Evolutionary conservation across 1,140 invertebrate species (phyloP), one percentile per base, ranked within the genome.

Genomic region (Scaptomyza pallida): DNA sequence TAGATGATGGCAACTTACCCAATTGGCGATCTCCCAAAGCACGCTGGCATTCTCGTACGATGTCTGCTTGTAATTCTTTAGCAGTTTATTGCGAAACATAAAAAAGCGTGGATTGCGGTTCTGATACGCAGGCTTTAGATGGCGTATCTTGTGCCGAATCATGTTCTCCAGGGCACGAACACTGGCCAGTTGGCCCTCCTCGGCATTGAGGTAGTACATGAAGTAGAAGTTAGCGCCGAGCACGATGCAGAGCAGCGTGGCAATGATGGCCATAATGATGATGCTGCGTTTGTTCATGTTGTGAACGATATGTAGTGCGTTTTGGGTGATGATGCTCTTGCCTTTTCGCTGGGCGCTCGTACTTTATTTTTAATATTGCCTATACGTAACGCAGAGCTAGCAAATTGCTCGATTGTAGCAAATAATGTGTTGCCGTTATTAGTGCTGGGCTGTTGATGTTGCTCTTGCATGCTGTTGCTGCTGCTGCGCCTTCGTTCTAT

Each of bases 91-190:
- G 12, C 91, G 83, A 68, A 91, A 82, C 76, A 90, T 89, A 26
- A 91, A 91, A 37, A 91, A 92, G 30, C 90, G 75, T 2, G 91
- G 91, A 79, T 92, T 92, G 5, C 90, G 88, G 74, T 91, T 91
- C 5, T 89, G 60, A 74, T 91, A 92, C 15, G 71, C 76, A 8
- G 91, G 89, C 61, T 91, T 90, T 5, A 91, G 74, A 8, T 89
- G 81, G 0, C 90, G 72, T 41, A 90, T 89, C 50, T 91, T 91
- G 43, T 85, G 74, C 1, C 86, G 62, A 13, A 90, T 79, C 67
- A 82, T 80, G 55, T 90, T 90, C 52, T 90, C 80, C 69, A 86
- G 67, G 0, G 89, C 89, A 10, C 76, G 78, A 5, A 89, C 79
- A 43, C 75, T 91, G n/a, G 81, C 62, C 48, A 90, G 35, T 4